Percentiles rank a stretch among this genome's conserved stretches.
These are phyloP conservation scores for Temnothorax ravouxi DNA, from an alignment of 2,888 invertebrate species.

Conservation along the genomic window DNA sequence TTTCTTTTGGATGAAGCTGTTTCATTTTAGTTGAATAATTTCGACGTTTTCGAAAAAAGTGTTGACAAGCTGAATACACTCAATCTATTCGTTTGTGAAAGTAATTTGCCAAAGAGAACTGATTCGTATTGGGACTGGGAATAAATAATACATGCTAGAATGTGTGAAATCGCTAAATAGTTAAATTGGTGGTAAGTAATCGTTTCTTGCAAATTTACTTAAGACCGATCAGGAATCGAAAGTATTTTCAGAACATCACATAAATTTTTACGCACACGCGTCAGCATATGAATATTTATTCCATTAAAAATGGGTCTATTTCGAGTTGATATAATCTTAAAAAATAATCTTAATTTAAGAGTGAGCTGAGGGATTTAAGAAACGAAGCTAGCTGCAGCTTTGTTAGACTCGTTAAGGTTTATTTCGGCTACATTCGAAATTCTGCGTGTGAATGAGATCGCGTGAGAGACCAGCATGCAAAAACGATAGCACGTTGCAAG, in stretches of 20 bases:
- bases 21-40: conserved; percentile 11
- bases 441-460: conserved; percentile 39
- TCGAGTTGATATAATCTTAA: neutral
- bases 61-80: neutral
- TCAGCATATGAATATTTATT: neutral
- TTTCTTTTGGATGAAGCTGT: neutral
- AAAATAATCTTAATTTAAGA: neutral
- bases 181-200: neutral
- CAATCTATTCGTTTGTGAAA: conserved; percentile 3
- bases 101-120: neutral
- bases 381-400: conserved; percentile 7
- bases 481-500: conserved; percentile 59
- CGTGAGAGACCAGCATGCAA: conserved; percentile 35
- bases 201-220: neutral
- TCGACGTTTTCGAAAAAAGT: neutral
- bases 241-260: neutral
- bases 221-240: neutral
- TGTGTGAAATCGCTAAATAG: neutral
- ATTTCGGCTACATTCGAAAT: conserved; percentile 34
- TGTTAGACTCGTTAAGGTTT: conserved; percentile 14
- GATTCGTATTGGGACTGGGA: neutral
- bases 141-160: neutral
- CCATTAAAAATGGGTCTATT: neutral
- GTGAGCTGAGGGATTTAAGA: conserved; percentile 9
- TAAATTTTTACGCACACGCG: neutral